Conservation (phyloP, 2,888 invertebrate species). For the Epirrhoe tristata region DNA sequence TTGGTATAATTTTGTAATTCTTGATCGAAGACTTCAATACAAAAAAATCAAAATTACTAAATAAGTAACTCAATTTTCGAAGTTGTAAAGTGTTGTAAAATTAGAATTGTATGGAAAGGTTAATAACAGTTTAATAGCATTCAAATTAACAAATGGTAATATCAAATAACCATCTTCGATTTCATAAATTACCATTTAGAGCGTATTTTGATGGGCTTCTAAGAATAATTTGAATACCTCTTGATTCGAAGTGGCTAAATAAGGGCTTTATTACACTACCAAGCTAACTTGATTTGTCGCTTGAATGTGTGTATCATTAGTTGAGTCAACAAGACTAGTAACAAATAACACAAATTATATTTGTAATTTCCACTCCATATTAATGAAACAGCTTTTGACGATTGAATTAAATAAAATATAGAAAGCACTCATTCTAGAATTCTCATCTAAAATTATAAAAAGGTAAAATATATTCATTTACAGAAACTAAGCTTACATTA, state of each 20-base stretch:
- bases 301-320: not conserved
- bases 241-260: slow-evolving; percentile 8
- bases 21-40: too few relatives aligned
- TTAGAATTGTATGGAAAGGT: slow-evolving; percentile 5
- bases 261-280: slow-evolving; percentile 9
- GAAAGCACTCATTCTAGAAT: too few relatives aligned
- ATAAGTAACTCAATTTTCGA: not conserved
- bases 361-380: too few relatives aligned
- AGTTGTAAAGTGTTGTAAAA: too few relatives aligned
- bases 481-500: too few relatives aligned
- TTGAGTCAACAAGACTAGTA: not conserved
- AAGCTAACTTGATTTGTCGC: slow-evolving; percentile 1
- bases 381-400: too few relatives aligned
- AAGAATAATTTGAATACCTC: slow-evolving; percentile 23
- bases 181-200: slow-evolving; percentile 28
- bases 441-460: too few relatives aligned
- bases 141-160: slow-evolving; percentile 22
- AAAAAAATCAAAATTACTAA: not conserved
- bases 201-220: slow-evolving; percentile 20
- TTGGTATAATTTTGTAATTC: too few relatives aligned
- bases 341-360: not conserved
- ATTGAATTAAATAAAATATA: too few relatives aligned
- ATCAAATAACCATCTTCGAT: slow-evolving; percentile 20
- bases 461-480: too few relatives aligned
- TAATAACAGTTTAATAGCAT: slow-evolving; percentile 16